Percentiles rank a stretch among this genome's conserved stretches.
Evolutionary conservation across 2,888 invertebrate genomes (phyloP).

Genomic region (Dasypolia templi): DNA sequence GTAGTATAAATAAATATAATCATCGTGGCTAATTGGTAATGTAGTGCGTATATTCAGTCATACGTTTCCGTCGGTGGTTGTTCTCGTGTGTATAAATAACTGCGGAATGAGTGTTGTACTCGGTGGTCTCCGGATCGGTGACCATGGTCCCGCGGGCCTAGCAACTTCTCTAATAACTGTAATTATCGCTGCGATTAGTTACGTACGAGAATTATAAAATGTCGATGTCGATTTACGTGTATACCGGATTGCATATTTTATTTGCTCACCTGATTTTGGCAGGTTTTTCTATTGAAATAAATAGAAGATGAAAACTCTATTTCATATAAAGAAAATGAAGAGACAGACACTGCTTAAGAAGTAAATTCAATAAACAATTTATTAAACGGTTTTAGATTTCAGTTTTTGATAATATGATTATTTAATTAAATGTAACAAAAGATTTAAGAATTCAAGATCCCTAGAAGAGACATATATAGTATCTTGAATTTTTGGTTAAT

Average conservation of each 20-base stretch:
- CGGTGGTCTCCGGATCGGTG: conserved; percentile 79
- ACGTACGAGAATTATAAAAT: conserved; percentile 42
- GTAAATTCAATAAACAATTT: not conserved
- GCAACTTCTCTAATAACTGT: conserved; percentile 85
- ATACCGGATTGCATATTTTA: not conserved
- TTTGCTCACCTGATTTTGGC: not conserved
- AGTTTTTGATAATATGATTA: conserved; percentile 1
- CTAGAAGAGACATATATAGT: too few species aligned
- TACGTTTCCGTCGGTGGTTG: conserved; percentile 59
- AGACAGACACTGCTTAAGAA: not conserved
- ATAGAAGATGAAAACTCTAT: not conserved
- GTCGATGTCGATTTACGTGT: conserved; percentile 58
- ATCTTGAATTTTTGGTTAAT: not conserved
- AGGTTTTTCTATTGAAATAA: not conserved
- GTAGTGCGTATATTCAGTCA: conserved; percentile 70
- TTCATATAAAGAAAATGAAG: not conserved
- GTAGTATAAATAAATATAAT: conserved; percentile 53
- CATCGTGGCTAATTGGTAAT: conserved; percentile 71
- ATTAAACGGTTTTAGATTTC: not conserved
- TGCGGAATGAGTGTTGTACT: conserved; percentile 73
- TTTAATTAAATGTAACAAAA: not conserved
- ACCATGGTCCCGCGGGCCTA: conserved; percentile 77
- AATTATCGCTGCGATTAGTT: conserved; percentile 76
- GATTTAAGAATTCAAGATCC: not conserved
- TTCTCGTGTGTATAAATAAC: conserved; percentile 70